phyloP scores from a whole-genome alignment of 2,113 vertebrate species.

The Falco punctatus region DNA sequence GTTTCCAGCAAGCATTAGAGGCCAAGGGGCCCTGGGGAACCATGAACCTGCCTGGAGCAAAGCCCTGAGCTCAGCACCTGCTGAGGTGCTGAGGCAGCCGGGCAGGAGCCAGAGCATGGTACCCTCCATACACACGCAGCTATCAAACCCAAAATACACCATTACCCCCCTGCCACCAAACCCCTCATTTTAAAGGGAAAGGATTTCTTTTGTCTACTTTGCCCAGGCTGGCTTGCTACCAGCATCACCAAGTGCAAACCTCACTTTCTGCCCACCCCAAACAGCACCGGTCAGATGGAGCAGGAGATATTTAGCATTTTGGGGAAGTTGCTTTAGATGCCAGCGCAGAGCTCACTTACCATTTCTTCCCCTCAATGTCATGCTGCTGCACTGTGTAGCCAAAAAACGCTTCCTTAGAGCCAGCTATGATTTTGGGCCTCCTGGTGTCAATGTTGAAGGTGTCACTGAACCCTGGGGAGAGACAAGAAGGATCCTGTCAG shows the following conservation, averaged over 20 bases:
- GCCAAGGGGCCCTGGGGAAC: rapidly evolving
- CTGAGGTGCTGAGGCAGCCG: background rate
- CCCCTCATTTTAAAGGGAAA: background rate
- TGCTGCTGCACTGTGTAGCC: conserved; percentile 98
- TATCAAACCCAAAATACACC: rapidly evolving
- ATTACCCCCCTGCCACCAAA: rapidly evolving
- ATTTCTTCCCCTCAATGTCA: conserved; percentile 88
- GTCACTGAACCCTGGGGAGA: conserved; percentile 76
- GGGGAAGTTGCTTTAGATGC: rapidly evolving
- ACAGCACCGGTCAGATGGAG: rapidly evolving
- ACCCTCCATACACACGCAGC: rapidly evolving
- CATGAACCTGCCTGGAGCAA: background rate
- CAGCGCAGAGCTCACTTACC: conserved; percentile 72
- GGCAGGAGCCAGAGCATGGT: background rate
- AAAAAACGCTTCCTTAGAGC: conserved; percentile 89
- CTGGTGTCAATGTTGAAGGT: conserved; percentile 92
- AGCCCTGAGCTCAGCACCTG: background rate
- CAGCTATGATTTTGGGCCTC: conserved; percentile 84
- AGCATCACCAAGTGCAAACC: background rate
- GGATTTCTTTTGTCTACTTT: rapidly evolving
- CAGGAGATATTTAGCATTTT: rapidly evolving
- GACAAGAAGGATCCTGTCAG: background rate
- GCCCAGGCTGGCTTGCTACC: background rate
- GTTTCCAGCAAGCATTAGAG: background rate
- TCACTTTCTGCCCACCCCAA: background rate